Percentiles rank a stretch among this genome's conserved stretches.
These are phyloP conservation scores for Eupithecia centaureata DNA, from an alignment of 2,888 invertebrate species.

Conservation along the genomic window DNA sequence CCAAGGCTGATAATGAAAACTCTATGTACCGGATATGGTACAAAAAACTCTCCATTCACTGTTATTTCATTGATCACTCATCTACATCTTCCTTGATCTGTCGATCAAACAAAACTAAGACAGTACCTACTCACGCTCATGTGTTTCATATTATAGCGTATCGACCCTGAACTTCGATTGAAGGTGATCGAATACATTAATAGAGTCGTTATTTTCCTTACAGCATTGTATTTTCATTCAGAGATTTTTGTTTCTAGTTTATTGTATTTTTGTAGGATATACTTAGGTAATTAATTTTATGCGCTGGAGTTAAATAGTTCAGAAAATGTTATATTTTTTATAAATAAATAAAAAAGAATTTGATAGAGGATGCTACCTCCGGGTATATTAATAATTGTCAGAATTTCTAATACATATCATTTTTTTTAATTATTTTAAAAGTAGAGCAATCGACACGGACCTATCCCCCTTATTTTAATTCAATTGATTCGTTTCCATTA, in stretches of 20 bases:
- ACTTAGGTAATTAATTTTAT: no score
- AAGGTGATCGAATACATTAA: conserved; percentile 19
- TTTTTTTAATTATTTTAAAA: no score
- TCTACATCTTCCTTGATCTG: conserved; percentile 31
- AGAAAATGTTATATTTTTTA: no score
- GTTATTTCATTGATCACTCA: conserved; percentile 30
- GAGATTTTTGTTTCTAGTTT: background rate
- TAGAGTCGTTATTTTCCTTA: background rate
- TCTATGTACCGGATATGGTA: conserved; percentile 3
- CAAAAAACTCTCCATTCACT: conserved; percentile 27
- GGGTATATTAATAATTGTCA: no score
- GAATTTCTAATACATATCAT: no score
- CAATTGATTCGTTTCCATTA: no score
- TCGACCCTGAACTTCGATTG: conserved; percentile 43
- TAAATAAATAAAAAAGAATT: no score
- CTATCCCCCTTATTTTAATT: no score
- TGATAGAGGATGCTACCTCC: no score
- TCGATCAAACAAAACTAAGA: conserved; percentile 41
- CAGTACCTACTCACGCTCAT: conserved; percentile 33
- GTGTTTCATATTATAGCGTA: conserved; percentile 44
- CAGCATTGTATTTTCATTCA: background rate
- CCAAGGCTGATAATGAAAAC: background rate
- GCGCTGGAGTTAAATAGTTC: no score
- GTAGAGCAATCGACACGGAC: no score
- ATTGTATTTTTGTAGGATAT: background rate